Percentiles rank a stretch among this genome's conserved stretches.
Evolutionary conservation across 2,888 invertebrate species (phyloP).

Genomic region (Eupithecia centaureata): DNA sequence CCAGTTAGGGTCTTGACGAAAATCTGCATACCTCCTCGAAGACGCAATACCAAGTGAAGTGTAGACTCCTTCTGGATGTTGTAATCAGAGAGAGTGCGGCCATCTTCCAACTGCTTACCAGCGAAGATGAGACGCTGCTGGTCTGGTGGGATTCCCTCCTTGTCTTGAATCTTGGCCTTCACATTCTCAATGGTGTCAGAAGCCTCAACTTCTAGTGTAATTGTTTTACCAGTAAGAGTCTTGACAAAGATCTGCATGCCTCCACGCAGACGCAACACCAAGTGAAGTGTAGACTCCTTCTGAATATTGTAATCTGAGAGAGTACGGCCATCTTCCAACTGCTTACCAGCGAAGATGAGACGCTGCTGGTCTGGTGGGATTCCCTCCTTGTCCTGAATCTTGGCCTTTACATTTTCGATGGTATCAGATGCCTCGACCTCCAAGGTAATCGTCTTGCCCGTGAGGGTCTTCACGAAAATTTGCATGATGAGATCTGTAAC

Average conservation of each 20-base stretch:
- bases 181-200: slow-evolving; percentile 69
- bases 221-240: slow-evolving; percentile 66
- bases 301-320: slow-evolving; percentile 73
- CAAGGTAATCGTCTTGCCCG: slow-evolving; percentile 61
- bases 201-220: slow-evolving; percentile 65
- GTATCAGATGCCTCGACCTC: slow-evolving; percentile 71
- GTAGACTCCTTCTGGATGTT: slow-evolving; percentile 71
- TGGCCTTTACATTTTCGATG: slow-evolving; percentile 72
- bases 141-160: slow-evolving; percentile 69
- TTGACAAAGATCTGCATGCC: slow-evolving; percentile 73
- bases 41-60: slow-evolving; percentile 62
- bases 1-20: slow-evolving; percentile 68
- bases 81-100: slow-evolving; percentile 65
- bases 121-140: slow-evolving; percentile 68
- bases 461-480: slow-evolving; percentile 67
- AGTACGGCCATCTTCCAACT: slow-evolving; percentile 70
- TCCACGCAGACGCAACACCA: slow-evolving; percentile 67
- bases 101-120: slow-evolving; percentile 67
- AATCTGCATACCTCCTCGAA: slow-evolving; percentile 70
- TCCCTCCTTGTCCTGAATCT: slow-evolving; percentile 73
- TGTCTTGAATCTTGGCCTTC: slow-evolving; percentile 70
- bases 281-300: slow-evolving; percentile 69
- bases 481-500: slow-evolving; percentile 69
- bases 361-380: slow-evolving; percentile 73
- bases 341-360: slow-evolving; percentile 71